Base-by-base conservation (phyloP, 1,140 invertebrate species). In the Drosophila bifasciata region DNA sequence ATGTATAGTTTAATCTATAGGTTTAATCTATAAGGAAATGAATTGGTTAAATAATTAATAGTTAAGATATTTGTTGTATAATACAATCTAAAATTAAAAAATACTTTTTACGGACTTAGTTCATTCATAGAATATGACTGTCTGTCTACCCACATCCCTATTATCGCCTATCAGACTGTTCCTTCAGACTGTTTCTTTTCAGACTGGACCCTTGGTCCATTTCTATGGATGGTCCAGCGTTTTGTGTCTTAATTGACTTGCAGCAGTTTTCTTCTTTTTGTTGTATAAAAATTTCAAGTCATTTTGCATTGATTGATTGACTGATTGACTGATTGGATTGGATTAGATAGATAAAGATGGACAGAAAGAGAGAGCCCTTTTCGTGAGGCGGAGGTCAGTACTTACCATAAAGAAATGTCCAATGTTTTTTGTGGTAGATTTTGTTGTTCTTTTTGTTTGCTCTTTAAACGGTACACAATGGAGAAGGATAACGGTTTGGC, bases 381-480 rank as follows among this genome's bases (percentile, higher is more conserved):
- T n/a, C n/a, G n/a, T n/a, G n/a, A n/a, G n/a, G n/a, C n/a, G 49
- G 0, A 16, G 17, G 25, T 40, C 49, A 69, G 52, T 53, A 76
- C 76, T 78, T 76, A 78, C 76, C 76, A 76, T 78, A 71, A 71
- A 76, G 67, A 78, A 78, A 63, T 74, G 70, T 69, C 64, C 70
- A 73, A 40, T 19, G 17, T 45, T 58, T 48, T 32, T 45, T 19
- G 13, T 9, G 36, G 25, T 32, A 9, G n/a, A n/a, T n/a, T 41
- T 51, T 21, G 11, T 40, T 44, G 19, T 44, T 11, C 41, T 5
- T 16, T 16, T 36, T 50, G 48, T 57, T 55, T 57, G 67, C 28
- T 11, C 28, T 11, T 32, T 32, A 32, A 32, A 4, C 28, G 32
- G 32, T 1, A 36, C 11, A 36, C 11, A 36, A 36, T 36, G 13